Evolutionary conservation across 2,888 invertebrate genomes (phyloP).

Genomic region (Lycia hirtaria): DNA sequence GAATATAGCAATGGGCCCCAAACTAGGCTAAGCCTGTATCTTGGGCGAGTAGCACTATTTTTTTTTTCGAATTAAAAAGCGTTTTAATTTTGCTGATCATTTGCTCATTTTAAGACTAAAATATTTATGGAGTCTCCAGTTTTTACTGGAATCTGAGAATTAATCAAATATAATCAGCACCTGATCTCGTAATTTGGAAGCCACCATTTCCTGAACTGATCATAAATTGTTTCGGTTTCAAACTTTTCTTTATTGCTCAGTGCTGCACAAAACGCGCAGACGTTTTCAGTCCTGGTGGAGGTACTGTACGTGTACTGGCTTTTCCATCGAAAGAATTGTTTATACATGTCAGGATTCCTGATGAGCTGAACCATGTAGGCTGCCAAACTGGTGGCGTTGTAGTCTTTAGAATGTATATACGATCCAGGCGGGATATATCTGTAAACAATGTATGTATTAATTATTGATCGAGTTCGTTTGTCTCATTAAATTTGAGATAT

Average conservation of each 20-base stretch:
- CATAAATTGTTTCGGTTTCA: conserved; percentile 48
- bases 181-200: conserved; percentile 42
- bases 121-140: no score
- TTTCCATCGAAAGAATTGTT: conserved; percentile 65
- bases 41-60: no score
- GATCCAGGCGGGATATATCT: conserved; percentile 75
- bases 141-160: no score
- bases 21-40: no score
- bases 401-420: conserved; percentile 60
- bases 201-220: conserved; percentile 69
- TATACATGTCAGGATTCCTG: conserved; percentile 53
- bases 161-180: no score
- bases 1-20: no score
- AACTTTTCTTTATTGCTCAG: conserved; percentile 55
- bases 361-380: conserved; percentile 56
- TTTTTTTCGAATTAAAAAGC: no score
- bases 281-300: conserved; percentile 50
- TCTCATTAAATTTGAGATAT: no score
- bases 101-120: no score
- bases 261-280: conserved; percentile 65
- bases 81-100: no score
- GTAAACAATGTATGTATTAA: no score
- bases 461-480: no score
- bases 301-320: conserved; percentile 55
- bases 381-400: conserved; percentile 53